Conservation (phyloP, 92 coral and sea anemone genomes). For the Parazoanthus darwini region DNA sequence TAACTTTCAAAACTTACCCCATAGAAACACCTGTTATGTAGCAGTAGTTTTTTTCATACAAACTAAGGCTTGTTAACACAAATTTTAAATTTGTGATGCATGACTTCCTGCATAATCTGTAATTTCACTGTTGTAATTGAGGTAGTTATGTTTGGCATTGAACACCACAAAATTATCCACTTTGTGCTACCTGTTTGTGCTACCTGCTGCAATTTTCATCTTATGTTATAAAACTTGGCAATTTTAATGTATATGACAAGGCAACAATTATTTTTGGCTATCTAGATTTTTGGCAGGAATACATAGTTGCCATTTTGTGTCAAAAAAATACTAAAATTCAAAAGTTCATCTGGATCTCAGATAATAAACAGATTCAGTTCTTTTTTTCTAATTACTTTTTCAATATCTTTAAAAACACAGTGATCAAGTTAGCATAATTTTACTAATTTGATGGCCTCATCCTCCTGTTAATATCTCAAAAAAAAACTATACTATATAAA, state of each 20-base stretch:
- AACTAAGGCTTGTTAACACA: slow-evolving; percentile 25
- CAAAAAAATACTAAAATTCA: slow-evolving; percentile 21
- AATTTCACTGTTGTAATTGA: slow-evolving; percentile 28
- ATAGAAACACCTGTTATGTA: slow-evolving; percentile 23
- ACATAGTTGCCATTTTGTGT: slow-evolving; percentile 36
- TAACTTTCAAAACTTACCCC: slow-evolving; percentile 32
- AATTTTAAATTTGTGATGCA: slow-evolving; percentile 20
- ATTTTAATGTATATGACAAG: slow-evolving; percentile 24
- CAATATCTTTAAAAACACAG: background rate
- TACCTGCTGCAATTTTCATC: slow-evolving; percentile 32
- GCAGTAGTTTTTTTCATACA: slow-evolving; percentile 23
- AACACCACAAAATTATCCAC: slow-evolving; percentile 34
- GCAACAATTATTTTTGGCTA: slow-evolving; percentile 32
- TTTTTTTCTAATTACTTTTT: no score
- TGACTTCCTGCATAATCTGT: slow-evolving; percentile 30
- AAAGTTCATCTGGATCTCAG: slow-evolving; percentile 32
- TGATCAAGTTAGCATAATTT: background rate
- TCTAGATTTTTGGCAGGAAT: slow-evolving; percentile 19
- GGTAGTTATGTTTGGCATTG: slow-evolving; percentile 33
- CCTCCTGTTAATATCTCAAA: background rate
- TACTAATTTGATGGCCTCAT: slow-evolving; percentile 7
- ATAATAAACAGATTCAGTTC: slow-evolving; percentile 18
- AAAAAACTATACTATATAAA: slow-evolving; percentile 5
- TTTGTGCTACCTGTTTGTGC: slow-evolving; percentile 34
- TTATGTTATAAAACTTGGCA: slow-evolving; percentile 27